These are phyloP conservation scores for Plusia festucae DNA, from an alignment of 2,888 invertebrate species.

Conservation along the genomic window DNA sequence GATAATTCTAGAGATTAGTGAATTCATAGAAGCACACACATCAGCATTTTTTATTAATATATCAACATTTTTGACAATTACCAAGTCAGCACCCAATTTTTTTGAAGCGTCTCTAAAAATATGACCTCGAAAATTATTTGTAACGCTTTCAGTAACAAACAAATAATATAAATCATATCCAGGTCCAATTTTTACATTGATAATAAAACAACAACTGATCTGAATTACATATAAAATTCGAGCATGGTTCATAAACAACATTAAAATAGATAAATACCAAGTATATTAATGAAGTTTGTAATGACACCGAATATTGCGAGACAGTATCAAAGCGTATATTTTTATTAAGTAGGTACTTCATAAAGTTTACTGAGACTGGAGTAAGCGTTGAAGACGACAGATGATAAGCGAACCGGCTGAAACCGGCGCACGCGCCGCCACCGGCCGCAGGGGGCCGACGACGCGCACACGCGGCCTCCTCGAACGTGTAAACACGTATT, in stretches of 20 bases:
- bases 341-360: constrained; percentile 67
- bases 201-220: constrained; percentile 10
- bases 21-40: too few relatives aligned
- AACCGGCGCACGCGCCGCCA: constrained; percentile 79
- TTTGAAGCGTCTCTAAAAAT: constrained; percentile 12
- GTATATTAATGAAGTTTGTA: constrained; percentile 3
- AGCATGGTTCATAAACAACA: neutral
- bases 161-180: constrained; percentile 13
- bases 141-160: constrained; percentile 8
- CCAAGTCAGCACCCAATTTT: too few relatives aligned
- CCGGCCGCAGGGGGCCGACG: constrained; percentile 84
- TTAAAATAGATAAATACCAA: neutral
- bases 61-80: too few relatives aligned
- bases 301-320: neutral
- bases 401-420: constrained; percentile 82
- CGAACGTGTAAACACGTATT: constrained; percentile 56
- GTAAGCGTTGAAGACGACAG: constrained; percentile 71
- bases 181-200: constrained; percentile 3
- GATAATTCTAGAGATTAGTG: too few relatives aligned
- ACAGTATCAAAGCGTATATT: constrained; percentile 65
- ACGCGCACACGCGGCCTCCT: constrained; percentile 58
- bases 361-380: constrained; percentile 67
- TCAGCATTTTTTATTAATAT: too few relatives aligned
- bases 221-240: neutral
- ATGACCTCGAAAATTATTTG: constrained; percentile 20